These are phyloP conservation scores for Halcyon badia DNA, from an alignment of 2,797 vertebrate species.

Conservation along the genomic window DNA sequence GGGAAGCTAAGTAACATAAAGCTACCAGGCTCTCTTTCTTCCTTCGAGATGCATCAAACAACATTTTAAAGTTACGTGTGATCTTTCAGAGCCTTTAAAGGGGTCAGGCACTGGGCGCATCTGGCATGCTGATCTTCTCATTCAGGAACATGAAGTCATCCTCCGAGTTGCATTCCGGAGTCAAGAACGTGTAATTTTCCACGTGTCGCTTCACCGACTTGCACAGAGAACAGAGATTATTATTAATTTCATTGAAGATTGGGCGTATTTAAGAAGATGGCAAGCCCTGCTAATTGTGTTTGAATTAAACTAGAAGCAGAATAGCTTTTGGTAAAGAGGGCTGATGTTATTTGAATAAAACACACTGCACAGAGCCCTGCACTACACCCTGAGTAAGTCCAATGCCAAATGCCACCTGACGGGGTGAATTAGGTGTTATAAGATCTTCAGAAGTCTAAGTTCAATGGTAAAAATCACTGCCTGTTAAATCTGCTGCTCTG, in stretches of 20 bases:
- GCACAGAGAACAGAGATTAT: background rate
- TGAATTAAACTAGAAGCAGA: background rate
- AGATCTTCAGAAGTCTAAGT: background rate
- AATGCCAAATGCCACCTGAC: background rate
- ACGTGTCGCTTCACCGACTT: background rate
- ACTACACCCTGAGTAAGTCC: background rate
- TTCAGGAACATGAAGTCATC: slow-evolving; percentile 52
- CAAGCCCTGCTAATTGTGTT: background rate
- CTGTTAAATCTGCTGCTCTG: background rate
- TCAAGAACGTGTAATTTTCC: slow-evolving; percentile 17
- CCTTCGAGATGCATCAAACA: background rate
- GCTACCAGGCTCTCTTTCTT: background rate
- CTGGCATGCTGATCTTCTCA: slow-evolving; percentile 4
- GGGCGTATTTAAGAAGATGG: background rate
- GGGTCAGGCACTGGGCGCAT: background rate
- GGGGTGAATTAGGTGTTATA: background rate
- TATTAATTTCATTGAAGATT: background rate
- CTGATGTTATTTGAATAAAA: background rate
- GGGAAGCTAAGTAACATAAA: background rate
- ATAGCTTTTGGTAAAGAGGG: background rate
- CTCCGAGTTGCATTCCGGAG: background rate
- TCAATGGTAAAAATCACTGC: background rate
- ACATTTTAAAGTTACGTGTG: background rate
- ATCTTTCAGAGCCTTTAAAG: slow-evolving; percentile 12
- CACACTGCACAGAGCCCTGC: rapidly evolving